Percentiles rank a stretch among this genome's conserved stretches.
These are phyloP conservation scores for Coelinius sp. DNA, from an alignment of 2,888 invertebrate species.

Conservation along the genomic window DNA sequence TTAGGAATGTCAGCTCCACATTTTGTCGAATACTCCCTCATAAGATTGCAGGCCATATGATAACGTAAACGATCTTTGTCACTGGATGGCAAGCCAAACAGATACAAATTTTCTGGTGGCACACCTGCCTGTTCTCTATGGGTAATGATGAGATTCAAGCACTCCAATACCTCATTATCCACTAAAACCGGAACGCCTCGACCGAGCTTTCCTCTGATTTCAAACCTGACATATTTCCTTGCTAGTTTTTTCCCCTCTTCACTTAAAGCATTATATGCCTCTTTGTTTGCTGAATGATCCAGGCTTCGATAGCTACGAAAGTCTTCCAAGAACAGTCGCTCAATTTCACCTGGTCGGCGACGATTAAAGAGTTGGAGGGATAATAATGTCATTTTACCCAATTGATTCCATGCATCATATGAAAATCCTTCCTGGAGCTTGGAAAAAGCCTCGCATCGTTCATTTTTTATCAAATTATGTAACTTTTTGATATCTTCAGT, in stretches of 20 bases:
- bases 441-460: constrained; percentile 10
- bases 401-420: not conserved
- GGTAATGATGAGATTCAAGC: constrained; percentile 35
- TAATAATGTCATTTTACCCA: constrained; percentile 38
- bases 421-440: constrained; percentile 23
- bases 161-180: constrained; percentile 37
- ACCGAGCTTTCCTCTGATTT: constrained; percentile 45
- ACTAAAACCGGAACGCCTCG: constrained; percentile 45
- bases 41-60: constrained; percentile 49
- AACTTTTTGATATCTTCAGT: constrained; percentile 29
- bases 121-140: constrained; percentile 37
- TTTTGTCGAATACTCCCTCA: constrained; percentile 46
- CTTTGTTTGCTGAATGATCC: constrained; percentile 41
- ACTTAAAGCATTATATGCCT: constrained; percentile 39
- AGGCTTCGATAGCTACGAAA: constrained; percentile 44
- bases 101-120: constrained; percentile 37
- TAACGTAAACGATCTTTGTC: constrained; percentile 38
- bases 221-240: constrained; percentile 43
- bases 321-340: constrained; percentile 38
- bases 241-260: constrained; percentile 42
- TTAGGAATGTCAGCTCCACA: constrained; percentile 51
- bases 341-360: constrained; percentile 45
- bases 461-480: constrained; percentile 10
- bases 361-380: constrained; percentile 45
- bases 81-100: constrained; percentile 43